Conservation (phyloP, 2,888 invertebrate genomes). For the Phalera bucephala region DNA sequence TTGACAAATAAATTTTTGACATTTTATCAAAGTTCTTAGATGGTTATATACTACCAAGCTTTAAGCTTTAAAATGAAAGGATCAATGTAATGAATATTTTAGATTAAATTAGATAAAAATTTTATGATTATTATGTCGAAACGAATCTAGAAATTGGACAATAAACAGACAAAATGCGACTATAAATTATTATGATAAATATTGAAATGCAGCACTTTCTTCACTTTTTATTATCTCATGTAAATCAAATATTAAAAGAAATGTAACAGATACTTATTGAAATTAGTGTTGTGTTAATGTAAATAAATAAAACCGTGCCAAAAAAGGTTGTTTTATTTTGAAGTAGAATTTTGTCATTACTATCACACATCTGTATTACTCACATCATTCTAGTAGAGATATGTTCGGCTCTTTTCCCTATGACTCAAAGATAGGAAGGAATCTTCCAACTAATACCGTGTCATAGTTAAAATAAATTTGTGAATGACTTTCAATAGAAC, state of each 20-base stretch:
- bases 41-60: slow-evolving; percentile 26
- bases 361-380: too few species aligned
- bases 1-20: slow-evolving; percentile 71
- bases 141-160: slow-evolving; percentile 44
- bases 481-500: too few species aligned
- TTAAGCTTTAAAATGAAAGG: slow-evolving; percentile 35
- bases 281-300: slow-evolving; percentile 62
- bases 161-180: slow-evolving; percentile 59
- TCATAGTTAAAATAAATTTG: too few species aligned
- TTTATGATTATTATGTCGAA: slow-evolving; percentile 2
- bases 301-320: slow-evolving; percentile 64
- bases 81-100: slow-evolving; percentile 26
- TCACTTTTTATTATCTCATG: slow-evolving; percentile 33
- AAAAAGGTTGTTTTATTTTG: slow-evolving; percentile 43
- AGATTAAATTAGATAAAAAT: slow-evolving; percentile 17
- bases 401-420: too few species aligned
- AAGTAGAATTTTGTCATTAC: too few species aligned
- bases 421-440: too few species aligned
- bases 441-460: too few species aligned
- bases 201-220: slow-evolving; percentile 45
- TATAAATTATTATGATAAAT: slow-evolving; percentile 59
- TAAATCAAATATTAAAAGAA: slow-evolving; percentile 28
- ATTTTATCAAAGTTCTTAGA: slow-evolving; percentile 21
- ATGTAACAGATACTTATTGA: slow-evolving; percentile 40
- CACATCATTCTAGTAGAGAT: too few species aligned